Evolutionary conservation across 1,140 invertebrate genomes (phyloP).

Genomic region (Tribolium castaneum): DNA sequence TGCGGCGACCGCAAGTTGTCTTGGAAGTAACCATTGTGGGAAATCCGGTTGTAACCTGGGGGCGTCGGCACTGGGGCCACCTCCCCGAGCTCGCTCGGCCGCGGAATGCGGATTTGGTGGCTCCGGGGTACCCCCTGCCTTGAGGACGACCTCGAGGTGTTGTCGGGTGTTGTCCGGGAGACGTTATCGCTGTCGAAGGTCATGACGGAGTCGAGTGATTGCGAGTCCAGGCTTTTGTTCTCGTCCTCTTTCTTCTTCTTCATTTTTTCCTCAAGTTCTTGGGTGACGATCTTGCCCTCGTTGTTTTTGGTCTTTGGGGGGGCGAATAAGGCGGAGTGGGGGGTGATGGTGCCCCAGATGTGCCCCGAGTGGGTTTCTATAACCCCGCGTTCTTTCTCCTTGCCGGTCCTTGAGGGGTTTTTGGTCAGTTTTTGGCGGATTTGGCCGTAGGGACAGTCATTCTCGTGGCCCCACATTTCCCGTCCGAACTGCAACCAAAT

Average conservation of each 20-base stretch:
- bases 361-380: constrained; percentile 59
- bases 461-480: constrained; percentile 56
- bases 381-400: constrained; percentile 53
- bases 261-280: constrained; percentile 36
- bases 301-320: constrained; percentile 44
- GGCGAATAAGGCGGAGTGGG: constrained; percentile 52
- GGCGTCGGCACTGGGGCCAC: background rate
- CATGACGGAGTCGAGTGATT: background rate
- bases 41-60: background rate
- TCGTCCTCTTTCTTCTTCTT: constrained; percentile 50
- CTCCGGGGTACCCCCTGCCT: background rate
- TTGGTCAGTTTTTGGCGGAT: constrained; percentile 26
- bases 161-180: background rate
- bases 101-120: background rate
- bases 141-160: constrained; percentile 1
- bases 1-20: background rate
- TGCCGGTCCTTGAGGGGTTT: constrained; percentile 20
- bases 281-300: constrained; percentile 33
- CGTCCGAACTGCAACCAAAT: constrained; percentile 54
- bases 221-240: background rate
- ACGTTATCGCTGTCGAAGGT: constrained; percentile 7
- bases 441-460: constrained; percentile 54
- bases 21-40: background rate
- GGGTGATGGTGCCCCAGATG: constrained; percentile 59
- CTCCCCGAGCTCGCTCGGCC: background rate